Evolutionary conservation across 2,113 vertebrate species (phyloP).

Genomic region (Paramormyrops kingsleyae): DNA sequence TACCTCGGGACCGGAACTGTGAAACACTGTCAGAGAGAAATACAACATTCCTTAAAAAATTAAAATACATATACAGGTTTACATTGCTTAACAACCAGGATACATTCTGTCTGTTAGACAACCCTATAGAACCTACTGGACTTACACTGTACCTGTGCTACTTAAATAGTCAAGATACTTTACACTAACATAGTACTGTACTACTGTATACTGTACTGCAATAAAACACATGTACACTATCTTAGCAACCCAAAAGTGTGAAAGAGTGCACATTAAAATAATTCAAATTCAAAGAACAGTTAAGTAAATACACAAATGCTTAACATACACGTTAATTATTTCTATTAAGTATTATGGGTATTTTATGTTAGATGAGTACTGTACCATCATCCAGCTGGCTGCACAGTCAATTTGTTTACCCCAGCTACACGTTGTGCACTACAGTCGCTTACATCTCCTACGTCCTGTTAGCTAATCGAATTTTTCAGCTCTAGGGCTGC

Average conservation of each 20-base stretch:
- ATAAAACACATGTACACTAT: not conserved
- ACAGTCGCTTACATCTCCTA: not conserved
- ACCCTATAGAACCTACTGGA: not conserved
- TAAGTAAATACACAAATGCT: not conserved
- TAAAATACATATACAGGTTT: not conserved
- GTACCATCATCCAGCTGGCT: not conserved
- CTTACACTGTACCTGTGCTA: not conserved
- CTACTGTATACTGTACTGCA: not conserved
- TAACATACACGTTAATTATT: not conserved
- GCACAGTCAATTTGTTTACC: not conserved
- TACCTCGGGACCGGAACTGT: not conserved
- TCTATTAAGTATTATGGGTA: not conserved
- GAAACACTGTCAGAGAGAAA: not conserved
- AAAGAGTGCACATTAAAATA: not conserved
- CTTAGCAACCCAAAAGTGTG: not conserved
- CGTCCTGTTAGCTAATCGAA: not conserved
- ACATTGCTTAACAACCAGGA: not conserved
- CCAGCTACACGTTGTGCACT: not conserved
- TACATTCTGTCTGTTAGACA: not conserved
- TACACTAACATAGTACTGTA: not conserved
- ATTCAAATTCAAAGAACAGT: not conserved
- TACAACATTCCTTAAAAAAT: not conserved
- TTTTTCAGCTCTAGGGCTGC: not conserved
- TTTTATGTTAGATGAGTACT: not conserved
- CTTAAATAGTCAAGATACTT: not conserved